A percentile compares a stretch with the other conserved stretches of the same genome.
Evolutionary conservation across 2,113 vertebrate species (phyloP).

Genomic region (Erythrolamprus reginae): DNA sequence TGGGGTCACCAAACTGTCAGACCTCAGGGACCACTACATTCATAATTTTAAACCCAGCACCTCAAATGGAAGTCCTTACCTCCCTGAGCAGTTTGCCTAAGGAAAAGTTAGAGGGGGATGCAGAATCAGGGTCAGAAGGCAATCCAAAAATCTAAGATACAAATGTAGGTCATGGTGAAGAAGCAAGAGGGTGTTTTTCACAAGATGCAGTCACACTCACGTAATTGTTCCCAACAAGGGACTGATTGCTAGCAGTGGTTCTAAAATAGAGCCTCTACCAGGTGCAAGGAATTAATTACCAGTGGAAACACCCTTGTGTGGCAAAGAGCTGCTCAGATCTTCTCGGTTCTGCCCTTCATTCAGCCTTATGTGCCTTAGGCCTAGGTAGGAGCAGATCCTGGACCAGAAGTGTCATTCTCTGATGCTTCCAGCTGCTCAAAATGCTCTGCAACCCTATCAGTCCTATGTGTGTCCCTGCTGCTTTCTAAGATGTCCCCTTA

Average conservation of each 20-base stretch:
- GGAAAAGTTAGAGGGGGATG: not conserved
- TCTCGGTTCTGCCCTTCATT: not conserved
- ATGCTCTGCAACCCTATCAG: not conserved
- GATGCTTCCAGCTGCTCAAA: not conserved
- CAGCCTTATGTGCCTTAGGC: not conserved
- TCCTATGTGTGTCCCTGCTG: not conserved
- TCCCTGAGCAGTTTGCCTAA: not conserved
- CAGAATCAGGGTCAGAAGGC: not conserved
- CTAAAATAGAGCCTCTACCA: not conserved
- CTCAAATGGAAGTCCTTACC: not conserved
- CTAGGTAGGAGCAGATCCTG: not conserved
- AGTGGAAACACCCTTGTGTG: not conserved
- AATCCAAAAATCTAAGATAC: not conserved
- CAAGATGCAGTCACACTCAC: not conserved
- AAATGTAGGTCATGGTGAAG: not conserved
- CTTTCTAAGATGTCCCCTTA: not conserved
- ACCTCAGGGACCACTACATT: no score
- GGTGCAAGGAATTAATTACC: not conserved
- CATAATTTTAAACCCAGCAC: no score
- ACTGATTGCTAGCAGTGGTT: not conserved
- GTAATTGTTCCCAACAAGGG: not conserved
- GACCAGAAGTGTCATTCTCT: not conserved
- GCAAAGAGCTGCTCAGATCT: not conserved
- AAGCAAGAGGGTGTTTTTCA: not conserved
- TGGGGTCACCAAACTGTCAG: no score